A percentile compares a stretch with the other conserved stretches of the same genome.
These are phyloP conservation scores for Okamejei kenojei DNA, from an alignment of 2,797 vertebrate species.

Conservation along the genomic window DNA sequence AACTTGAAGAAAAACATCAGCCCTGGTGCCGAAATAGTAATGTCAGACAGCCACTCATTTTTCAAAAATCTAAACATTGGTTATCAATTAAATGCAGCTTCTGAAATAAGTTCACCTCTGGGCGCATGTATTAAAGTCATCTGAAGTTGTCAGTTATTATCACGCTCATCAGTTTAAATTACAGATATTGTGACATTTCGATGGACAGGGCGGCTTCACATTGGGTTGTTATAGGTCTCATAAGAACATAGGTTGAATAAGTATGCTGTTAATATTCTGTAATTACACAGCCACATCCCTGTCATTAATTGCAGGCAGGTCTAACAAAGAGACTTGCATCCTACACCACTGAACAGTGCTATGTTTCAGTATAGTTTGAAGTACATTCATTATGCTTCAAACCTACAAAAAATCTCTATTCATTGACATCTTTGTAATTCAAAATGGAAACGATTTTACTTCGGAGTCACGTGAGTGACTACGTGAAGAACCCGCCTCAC, in stretches of 20 bases:
- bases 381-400: not conserved
- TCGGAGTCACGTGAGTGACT: too few relatives aligned
- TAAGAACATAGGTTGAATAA: conserved; percentile 33
- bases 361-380: not conserved
- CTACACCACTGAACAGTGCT: conserved; percentile 15
- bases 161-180: conserved; percentile 30
- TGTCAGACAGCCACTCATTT: not conserved
- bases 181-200: conserved; percentile 19
- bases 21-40: too few relatives aligned
- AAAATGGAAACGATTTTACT: not conserved
- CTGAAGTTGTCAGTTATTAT: conserved; percentile 19
- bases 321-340: conserved; percentile 3
- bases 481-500: too few relatives aligned
- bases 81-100: conserved; percentile 30
- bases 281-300: conserved; percentile 23
- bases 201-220: conserved; percentile 33
- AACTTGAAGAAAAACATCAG: too few relatives aligned
- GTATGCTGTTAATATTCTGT: conserved; percentile 21
- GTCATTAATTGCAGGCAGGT: conserved; percentile 34
- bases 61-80: not conserved
- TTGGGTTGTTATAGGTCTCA: conserved; percentile 24
- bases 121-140: not conserved
- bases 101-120: not conserved
- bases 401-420: not conserved
- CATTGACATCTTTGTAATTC: not conserved